Conservation (phyloP, 1,140 invertebrate species). For the Druon quercuslanigerum region DNA sequence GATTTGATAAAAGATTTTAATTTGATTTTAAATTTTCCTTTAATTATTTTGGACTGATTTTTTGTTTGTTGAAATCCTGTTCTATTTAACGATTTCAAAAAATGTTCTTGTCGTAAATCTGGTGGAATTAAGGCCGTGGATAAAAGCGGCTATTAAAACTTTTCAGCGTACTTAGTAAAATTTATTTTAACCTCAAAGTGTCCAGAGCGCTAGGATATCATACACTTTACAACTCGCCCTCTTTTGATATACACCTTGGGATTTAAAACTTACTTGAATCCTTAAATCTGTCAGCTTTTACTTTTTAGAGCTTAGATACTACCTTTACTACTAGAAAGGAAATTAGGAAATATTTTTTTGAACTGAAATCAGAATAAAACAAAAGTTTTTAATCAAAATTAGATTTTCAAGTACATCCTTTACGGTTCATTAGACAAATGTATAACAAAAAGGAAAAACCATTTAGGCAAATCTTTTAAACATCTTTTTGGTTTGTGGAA, state of each 20-base stretch:
- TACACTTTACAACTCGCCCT: slow-evolving; percentile 45
- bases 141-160: slow-evolving; percentile 57
- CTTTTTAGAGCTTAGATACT: no score
- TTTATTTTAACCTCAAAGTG: slow-evolving; percentile 56
- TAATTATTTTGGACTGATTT: background rate
- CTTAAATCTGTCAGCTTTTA: background rate
- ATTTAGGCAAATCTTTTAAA: no score
- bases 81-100: slow-evolving; percentile 21
- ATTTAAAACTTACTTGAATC: slow-evolving; percentile 44
- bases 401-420: no score
- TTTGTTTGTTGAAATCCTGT: background rate
- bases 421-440: no score
- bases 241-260: slow-evolving; percentile 43
- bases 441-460: no score
- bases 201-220: slow-evolving; percentile 45
- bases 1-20: no score
- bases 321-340: no score
- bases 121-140: slow-evolving; percentile 41
- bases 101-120: slow-evolving; percentile 40
- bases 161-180: slow-evolving; percentile 52
- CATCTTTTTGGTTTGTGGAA: no score
- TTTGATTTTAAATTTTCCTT: background rate
- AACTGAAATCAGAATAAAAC: no score
- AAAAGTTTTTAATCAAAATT: no score
- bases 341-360: no score